A percentile compares a stretch with the other conserved stretches of the same genome.
phyloP scores from a whole-genome alignment of 2,797 vertebrate genomes.

The Carcharodon carcharias region DNA sequence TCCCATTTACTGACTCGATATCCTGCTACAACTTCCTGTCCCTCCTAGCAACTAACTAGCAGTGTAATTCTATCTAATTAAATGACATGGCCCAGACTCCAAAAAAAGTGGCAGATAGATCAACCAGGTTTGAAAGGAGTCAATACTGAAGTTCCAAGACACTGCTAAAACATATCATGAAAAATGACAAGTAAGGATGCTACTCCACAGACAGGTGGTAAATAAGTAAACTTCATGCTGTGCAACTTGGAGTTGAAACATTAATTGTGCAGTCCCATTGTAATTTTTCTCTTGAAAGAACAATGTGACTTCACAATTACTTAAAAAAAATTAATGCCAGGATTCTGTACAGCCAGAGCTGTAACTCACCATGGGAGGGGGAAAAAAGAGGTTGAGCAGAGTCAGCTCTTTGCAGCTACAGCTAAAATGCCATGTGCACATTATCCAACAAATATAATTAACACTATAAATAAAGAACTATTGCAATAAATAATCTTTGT shows the following conservation, averaged over 20 bases:
- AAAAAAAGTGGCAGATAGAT: background rate
- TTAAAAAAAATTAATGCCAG: background rate
- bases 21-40: background rate
- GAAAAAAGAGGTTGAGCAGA: background rate
- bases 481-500: background rate
- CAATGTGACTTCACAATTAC: background rate
- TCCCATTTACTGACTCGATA: background rate
- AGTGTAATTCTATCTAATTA: background rate
- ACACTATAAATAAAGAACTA: background rate
- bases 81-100: background rate
- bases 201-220: too few species aligned
- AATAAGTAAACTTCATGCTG: background rate
- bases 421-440: background rate
- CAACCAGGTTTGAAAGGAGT: background rate
- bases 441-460: conserved; percentile 5
- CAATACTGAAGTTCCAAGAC: background rate
- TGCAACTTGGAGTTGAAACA: background rate
- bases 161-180: background rate
- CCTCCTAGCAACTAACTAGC: background rate
- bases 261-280: background rate
- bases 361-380: background rate
- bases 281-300: background rate
- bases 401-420: background rate
- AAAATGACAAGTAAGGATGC: background rate
- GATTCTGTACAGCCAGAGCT: background rate